phyloP scores from a whole-genome alignment of 2,888 invertebrate genomes.

The Drosophila monieri region DNA sequence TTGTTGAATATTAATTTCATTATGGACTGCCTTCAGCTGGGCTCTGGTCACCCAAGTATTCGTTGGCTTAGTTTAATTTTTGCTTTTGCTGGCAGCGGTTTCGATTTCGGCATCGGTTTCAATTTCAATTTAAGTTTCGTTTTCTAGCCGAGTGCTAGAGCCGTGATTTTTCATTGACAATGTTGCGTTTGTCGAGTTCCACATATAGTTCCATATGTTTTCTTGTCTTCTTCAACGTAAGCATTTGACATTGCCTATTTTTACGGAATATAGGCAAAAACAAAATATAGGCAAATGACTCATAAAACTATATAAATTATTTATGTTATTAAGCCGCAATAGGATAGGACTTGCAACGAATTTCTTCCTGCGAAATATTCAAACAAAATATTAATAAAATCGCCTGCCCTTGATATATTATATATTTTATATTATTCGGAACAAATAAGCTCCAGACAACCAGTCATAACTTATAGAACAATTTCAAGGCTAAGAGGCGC shows the following conservation, averaged over 20 bases:
- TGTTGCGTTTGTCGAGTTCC: slow-evolving; percentile 57
- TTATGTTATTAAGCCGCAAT: neutral
- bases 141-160: slow-evolving; percentile 32
- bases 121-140: slow-evolving; percentile 25
- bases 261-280: neutral
- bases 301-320: neutral
- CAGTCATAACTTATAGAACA: slow-evolving; percentile 19
- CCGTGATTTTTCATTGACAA: slow-evolving; percentile 34
- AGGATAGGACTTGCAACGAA: too few species aligned
- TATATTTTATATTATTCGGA: too few species aligned
- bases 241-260: slow-evolving; percentile 30
- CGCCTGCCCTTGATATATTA: too few species aligned
- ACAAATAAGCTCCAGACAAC: neutral
- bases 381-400: too few species aligned
- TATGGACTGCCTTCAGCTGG: slow-evolving; percentile 52
- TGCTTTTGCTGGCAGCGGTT: slow-evolving; percentile 46
- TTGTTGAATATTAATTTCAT: slow-evolving; percentile 64
- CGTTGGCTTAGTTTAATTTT: slow-evolving; percentile 50
- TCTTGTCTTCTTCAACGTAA: slow-evolving; percentile 60
- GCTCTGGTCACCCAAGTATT: slow-evolving; percentile 30
- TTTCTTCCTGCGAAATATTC: too few species aligned
- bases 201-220: slow-evolving; percentile 50
- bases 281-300: neutral
- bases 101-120: slow-evolving; percentile 26
- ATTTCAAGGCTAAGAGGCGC: slow-evolving; percentile 39